Evolutionary conservation across 2,888 invertebrate genomes (phyloP).

Genomic region (Endotricha flammealis): DNA sequence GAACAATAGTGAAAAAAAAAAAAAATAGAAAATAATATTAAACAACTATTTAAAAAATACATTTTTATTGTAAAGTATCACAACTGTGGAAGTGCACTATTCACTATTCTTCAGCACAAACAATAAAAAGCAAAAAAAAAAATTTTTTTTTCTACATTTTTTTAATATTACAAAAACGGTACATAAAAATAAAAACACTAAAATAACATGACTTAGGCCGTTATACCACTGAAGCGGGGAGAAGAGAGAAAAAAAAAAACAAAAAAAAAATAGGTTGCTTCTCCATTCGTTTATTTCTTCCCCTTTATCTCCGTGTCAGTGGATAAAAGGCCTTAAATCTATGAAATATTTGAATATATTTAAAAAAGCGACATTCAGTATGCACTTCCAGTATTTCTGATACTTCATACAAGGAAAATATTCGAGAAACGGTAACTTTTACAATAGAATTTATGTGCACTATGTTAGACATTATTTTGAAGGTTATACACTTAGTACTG

Average conservation of each 20-base stretch:
- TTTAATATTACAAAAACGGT: constrained; percentile 55
- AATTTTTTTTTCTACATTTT: constrained; percentile 44
- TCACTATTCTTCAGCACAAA: constrained; percentile 80
- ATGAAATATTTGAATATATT: neutral
- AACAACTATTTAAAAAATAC: constrained; percentile 29
- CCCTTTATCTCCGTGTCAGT: neutral
- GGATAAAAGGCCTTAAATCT: neutral
- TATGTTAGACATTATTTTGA: constrained; percentile 1
- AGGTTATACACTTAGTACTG: too few species aligned
- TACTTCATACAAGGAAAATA: constrained; percentile 24
- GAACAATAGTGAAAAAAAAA: constrained; percentile 90
- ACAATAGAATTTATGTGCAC: neutral
- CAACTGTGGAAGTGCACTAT: constrained; percentile 70
- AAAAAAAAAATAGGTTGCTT: too few species aligned
- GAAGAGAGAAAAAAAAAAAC: neutral
- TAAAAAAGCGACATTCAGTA: constrained; percentile 17
- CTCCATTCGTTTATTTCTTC: neutral
- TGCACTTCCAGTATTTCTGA: constrained; percentile 62
- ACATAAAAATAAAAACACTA: constrained; percentile 35
- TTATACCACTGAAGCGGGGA: neutral
- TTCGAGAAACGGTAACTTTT: constrained; percentile 21
- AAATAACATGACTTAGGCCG: constrained; percentile 12
- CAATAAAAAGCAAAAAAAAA: constrained; percentile 25
- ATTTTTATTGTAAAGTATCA: constrained; percentile 18
- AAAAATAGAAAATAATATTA: constrained; percentile 39